Evolutionary conservation across 1,140 invertebrate genomes (phyloP), one percentile per base, ranked within the genome.

Genomic region (Caenorhabditis inopinata): DNA sequence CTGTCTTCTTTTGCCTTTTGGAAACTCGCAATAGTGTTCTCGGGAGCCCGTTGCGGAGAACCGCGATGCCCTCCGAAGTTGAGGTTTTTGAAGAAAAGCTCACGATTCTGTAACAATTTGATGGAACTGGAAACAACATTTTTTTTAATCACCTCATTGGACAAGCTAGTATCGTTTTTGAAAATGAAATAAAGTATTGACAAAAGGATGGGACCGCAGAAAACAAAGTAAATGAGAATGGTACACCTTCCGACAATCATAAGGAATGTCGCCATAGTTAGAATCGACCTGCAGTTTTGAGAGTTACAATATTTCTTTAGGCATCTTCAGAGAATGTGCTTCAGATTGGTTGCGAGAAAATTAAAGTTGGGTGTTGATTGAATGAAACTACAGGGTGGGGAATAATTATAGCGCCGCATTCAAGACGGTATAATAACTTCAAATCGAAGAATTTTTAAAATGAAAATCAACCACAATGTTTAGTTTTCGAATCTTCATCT

Each of bases 61-160:
- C 78, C 78, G 18, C 78, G 78, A 68, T 79, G 78, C 7, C 78
- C 78, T 1, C 62, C 78, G 29, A 74, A 42, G 11, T 45, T 45
- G 45, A 79, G 74, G 14, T 79, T 45, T 23, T 73, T 51, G 45
- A 79, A 79, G 46, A 79, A 79, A 16, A 49, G 11, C n/a, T 53
- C 47, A 35, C 32, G 58, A 68, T 68, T 35, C 58, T 42, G 11
- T 38, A 68, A 21, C 0, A 16, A 0, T 32, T 2, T n/a, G n/a
- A 14, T 35, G 3, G 0, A 58, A 16, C 14, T 32, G 27, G 27
- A 9, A 11, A 3, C 9, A 12, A 35, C 9, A 21, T 0, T 29
- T 38, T n/a, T 1, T 6, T 11, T 16, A 42, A n/a, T 68, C 2
- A 68, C 58, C 11, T 16, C 6, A 68, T 18, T 68, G 9, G 58